Base-by-base conservation (phyloP, 2,888 invertebrate species). In the Pasiphila rectangulata region DNA sequence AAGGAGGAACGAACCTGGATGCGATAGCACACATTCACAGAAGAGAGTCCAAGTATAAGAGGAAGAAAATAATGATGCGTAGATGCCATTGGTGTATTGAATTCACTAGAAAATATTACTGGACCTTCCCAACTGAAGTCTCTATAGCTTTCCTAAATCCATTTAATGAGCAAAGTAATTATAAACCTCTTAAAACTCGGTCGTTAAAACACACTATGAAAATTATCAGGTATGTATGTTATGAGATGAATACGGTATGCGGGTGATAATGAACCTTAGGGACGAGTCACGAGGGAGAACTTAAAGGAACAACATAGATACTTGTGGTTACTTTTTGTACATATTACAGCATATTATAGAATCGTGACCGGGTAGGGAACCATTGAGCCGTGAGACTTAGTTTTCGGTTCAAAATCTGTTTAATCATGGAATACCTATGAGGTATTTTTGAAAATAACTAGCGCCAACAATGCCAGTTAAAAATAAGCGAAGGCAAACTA, bases 221-320 rank as follows among this genome's bases (percentile, higher is more conserved):
- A 40, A 37, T 37, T 20, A 25, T 20, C 36, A 21, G 20, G 23
- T 30, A 36, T 41, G 36, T 36, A 32, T 42, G 34, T 43, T 48
- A 47, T 48, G 46, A 51, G 39, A 56, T 51, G 16, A 32, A 19
- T 17, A 2, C 17, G 17, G n/a, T n/a, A 23, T 24, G 9, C 7
- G 21, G 2, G 32, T 32, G 32, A 17, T 32, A 10, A 32, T 16
- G 4, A 10, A 32, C 17, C 32, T 9, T 27, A 27, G 13, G 27
- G 13, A 12, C 27, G 3, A 32, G 32, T 32, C 32, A 32, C 32
- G 32, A 17, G n/a, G 16, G 17, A 15, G 9, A n/a, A 9, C 16
- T 32, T 32, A 32, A 17, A 32, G 16, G 16, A n/a, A 16, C 13
- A 16, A 9, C 16, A 16, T n/a, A 17, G 32, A 32, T 32, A 17